Base-by-base conservation (phyloP, 1,140 invertebrate genomes). In the Rhopalosiphum padi region DNA sequence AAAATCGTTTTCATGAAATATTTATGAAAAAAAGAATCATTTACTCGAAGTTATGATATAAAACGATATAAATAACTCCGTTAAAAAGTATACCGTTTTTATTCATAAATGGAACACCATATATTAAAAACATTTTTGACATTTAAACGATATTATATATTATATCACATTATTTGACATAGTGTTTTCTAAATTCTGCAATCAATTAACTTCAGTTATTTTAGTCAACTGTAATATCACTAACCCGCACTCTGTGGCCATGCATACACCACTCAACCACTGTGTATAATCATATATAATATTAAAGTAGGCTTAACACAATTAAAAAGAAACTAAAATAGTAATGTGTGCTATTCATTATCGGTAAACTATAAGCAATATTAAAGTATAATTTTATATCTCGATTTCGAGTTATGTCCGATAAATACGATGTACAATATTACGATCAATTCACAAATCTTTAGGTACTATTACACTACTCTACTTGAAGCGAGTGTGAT, bases 1-100 rank as follows among this genome's bases (percentile, higher is more conserved):
- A 51, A 88, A 88, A 87, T 87, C 86, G 86, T 51, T 88, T 88
- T 88, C 25, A 88, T 88, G 46, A 88, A 88, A 88, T 88, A 88
- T 88, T 51, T 51, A 88, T 88, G 46, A 87, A 88, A 48, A 43
- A 41, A 43, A 51, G 21, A 88, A 88, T 86, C 30, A 77, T 77
- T 77, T 77, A 48, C n/a, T 88, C 8, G 86, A 21, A 3, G 86
- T 51, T 51, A 22, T 88, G 30, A 35, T 88, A 51, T 51, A 88
- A 51, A 51, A 88, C 46, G 86, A 88, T 88, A 88, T 35, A 88
- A 35, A 88, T 86, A 86, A 86, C 41, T 21, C 2, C 23, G 35
- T 41, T 83, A 6, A 77, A 77, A 77, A 77, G 41, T 85, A 51
- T 30, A 30, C 41, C 23, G 8, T 11, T 37, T 85, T 83, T 23